Base-by-base conservation (phyloP, 2,113 vertebrate species). In the Chloroceryle aenea region DNA sequence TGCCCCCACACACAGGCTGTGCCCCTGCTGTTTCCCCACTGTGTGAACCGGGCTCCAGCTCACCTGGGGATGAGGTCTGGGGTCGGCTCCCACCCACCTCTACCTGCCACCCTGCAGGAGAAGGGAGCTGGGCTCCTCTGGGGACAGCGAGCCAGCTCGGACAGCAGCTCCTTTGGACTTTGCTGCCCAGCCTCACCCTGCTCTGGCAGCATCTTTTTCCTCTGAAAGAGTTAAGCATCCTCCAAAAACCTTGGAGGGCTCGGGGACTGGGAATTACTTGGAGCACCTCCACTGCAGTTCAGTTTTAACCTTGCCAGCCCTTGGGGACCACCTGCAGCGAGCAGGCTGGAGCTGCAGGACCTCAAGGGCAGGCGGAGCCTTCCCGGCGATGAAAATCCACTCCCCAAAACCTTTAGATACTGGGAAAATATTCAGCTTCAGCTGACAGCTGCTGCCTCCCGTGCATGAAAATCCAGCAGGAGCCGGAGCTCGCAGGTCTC, bases 1-100 rank as follows among this genome's bases (percentile, higher is more conserved):
- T n/a, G n/a, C 7, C 42, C 43, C 22, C 34, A 1, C 8, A 40
- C 38, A 14, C 25, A 48, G 0, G 0, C 52, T 43, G 47, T 21
- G 36, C 26, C 22, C 20, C 0, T 0, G 10, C 3, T 7, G 0
- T 5, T 32, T 38, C 63, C 48, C 47, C 10, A 1, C 1, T 0
- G 23, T 4, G 30, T 42, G 36, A 16, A 19, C 32, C 68, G 21
- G 25, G n/a, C 43, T 50, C 36, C 5, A 0, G 0, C 30, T 45
- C 63, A 13, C n/a, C 43, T 1, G 5, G 45, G 50, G 55, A 50
- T 64, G 45, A 66, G 21, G 1, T 42, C 29, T 75, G 67, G 58
- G 38, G 19, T 32, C 1, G 0, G 18, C 9, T 74, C 56, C 36
- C 36, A 40, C 36, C 40, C 5, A 6, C 12, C 66, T 63, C 5